Base-by-base conservation (phyloP, 1,140 invertebrate genomes). In the Calosoma granatense region DNA sequence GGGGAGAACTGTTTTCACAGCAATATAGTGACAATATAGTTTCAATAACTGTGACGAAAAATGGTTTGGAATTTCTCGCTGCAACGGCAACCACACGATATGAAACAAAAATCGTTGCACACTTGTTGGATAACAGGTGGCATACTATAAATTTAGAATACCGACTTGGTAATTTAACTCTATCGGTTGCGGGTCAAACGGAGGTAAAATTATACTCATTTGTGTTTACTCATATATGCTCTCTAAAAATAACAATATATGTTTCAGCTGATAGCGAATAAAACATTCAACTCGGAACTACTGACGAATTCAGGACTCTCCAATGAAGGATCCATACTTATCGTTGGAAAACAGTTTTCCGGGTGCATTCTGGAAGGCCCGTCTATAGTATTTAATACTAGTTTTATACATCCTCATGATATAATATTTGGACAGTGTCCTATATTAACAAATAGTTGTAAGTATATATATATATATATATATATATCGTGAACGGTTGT, bases 341-440 rank as follows among this genome's bases (percentile, higher is more conserved):
- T 86, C 59, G 81, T 92, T 56, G 90, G 89, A 21, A 85, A 86
- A 67, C 79, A 82, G 57, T 92, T 90, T 74, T 81, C 78, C 63
- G 90, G 90, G 55, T 93, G 90, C 68, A 80, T 93, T 22, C 77
- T 88, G 56, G 86, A 92, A 77, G 90, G 90, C 14, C 88, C 88
- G 2, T 84, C 86, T 54, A 77, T 92, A 17, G 79, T 87, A 59
- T 89, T 93, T 67, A 84, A 88, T 65, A 72, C 80, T 14, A 77
- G 77, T 43, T 70, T 79, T 39, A 75, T 81, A 22, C 71, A 78
- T 53, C 75, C 80, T 22, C 78, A 80, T 62, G 85, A 84, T 65
- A 87, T 87, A 2, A 67, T 79, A 4, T 89, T 90, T 70, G 87
- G 84, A 9, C 66, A 75, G 9, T 93, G 90, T 70, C 87, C 88